Conservation (phyloP, 2,888 invertebrate species). For the Actias luna region DNA sequence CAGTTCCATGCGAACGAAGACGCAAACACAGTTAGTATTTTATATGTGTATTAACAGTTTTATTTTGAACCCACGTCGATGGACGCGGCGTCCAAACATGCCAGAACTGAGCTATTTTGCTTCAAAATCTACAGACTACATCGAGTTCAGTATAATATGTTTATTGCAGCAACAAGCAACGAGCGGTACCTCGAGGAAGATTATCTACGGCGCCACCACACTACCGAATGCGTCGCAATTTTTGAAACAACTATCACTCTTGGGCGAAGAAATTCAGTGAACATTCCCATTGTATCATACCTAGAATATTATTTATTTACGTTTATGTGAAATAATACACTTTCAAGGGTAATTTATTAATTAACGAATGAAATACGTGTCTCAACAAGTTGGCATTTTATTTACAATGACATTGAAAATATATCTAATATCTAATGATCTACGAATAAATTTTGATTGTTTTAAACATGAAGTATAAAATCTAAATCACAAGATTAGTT, state of each 20-base stretch:
- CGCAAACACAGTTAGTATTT: too few species aligned
- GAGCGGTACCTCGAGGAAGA: conserved; percentile 87
- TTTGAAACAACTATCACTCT: conserved; percentile 92
- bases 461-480: conserved; percentile 82
- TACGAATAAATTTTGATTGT: conserved; percentile 79
- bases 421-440: conserved; percentile 80
- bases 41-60: too few species aligned
- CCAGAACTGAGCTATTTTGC: too few species aligned
- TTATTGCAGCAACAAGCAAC: conserved; percentile 84
- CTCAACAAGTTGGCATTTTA: conserved; percentile 83
- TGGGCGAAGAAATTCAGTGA: conserved; percentile 87
- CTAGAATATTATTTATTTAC: conserved; percentile 28
- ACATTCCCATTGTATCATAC: conserved; percentile 52
- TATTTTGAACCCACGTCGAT: too few species aligned
- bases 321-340: conserved; percentile 40
- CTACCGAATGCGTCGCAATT: conserved; percentile 97
- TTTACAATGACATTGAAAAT: conserved; percentile 82
- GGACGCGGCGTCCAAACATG: too few species aligned
- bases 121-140: too few species aligned
- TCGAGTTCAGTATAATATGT: neutral
- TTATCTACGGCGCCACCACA: conserved; percentile 97
- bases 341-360: conserved; percentile 37
- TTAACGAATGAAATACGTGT: conserved; percentile 58
- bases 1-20: too few species aligned
- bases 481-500: conserved; percentile 80